phyloP scores from a whole-genome alignment of 2,113 vertebrate genomes.

The Terrapene triunguis region DNA sequence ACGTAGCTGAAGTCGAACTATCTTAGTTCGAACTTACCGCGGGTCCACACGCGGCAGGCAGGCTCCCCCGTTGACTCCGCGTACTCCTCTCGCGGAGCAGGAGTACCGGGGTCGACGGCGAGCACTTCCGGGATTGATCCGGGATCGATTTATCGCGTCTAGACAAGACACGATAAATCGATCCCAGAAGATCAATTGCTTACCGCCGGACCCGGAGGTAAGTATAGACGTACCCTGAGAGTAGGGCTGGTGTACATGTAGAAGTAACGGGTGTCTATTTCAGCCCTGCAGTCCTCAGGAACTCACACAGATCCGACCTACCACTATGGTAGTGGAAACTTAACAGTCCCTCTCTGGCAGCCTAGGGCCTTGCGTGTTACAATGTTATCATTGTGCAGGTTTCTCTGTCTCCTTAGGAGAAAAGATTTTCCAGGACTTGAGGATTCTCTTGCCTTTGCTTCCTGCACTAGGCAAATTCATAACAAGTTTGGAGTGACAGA shows the following conservation, averaged over 20 bases:
- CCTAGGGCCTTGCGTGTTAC: neutral
- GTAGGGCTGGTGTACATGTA: neutral
- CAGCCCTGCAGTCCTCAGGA: neutral
- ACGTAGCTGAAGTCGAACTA: too few relatives aligned
- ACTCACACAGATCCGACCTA: fast-evolving
- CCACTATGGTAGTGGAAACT: fast-evolving
- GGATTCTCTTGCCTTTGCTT: neutral
- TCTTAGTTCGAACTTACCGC: too few relatives aligned
- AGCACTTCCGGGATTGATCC: too few relatives aligned
- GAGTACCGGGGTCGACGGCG: too few relatives aligned
- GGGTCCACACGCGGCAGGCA: too few relatives aligned
- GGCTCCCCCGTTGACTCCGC: too few relatives aligned
- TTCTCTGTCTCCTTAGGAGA: neutral
- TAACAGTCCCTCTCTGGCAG: neutral
- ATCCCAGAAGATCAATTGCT: too few relatives aligned
- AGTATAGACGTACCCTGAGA: fast-evolving
- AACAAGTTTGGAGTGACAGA: neutral
- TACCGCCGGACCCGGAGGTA: too few relatives aligned
- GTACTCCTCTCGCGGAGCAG: too few relatives aligned
- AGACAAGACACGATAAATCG: too few relatives aligned
- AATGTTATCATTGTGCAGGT: neutral
- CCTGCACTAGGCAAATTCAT: neutral
- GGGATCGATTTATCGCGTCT: too few relatives aligned
- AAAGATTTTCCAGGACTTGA: neutral
- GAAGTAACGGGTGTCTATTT: neutral